phyloP scores from a whole-genome alignment of 1,140 invertebrate species.

The Caerostris darwini region DNA sequence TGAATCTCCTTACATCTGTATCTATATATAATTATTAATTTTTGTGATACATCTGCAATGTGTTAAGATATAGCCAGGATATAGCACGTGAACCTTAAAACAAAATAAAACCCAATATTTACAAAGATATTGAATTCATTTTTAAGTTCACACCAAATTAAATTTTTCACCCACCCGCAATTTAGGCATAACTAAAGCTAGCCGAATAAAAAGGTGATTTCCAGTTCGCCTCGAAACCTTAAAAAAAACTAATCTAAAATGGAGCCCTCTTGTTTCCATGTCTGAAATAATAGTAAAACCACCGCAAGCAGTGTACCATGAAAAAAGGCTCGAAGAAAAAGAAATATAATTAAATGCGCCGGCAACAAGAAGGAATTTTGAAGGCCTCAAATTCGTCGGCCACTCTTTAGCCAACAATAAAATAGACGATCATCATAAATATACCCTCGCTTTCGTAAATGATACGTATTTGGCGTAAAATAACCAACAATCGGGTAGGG shows the following conservation, averaged over 20 bases:
- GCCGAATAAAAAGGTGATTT: not conserved
- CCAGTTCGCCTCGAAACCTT: not conserved
- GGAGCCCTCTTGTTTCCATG: not conserved
- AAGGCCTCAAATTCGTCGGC: not conserved
- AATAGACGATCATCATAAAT: slow-evolving; percentile 49
- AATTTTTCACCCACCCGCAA: not conserved
- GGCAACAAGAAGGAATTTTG: slow-evolving; percentile 37
- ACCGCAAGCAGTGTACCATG: not conserved
- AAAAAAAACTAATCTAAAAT: not conserved
- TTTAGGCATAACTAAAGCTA: not conserved
- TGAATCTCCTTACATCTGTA: no score
- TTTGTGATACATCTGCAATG: no score
- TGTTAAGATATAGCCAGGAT: no score
- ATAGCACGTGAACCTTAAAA: no score
- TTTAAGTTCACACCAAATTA: no score
- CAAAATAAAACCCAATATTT: no score
- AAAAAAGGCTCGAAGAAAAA: not conserved
- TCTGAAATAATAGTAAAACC: slow-evolving; percentile 7
- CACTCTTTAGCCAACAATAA: slow-evolving; percentile 44
- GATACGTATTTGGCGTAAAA: slow-evolving; percentile 26
- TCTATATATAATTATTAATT: no score
- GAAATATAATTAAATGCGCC: not conserved
- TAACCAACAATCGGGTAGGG: not conserved
- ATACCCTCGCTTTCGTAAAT: slow-evolving; percentile 22
- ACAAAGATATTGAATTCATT: no score